phyloP scores from a whole-genome alignment of 2,888 invertebrate species.

The Diachrysia chrysitis region DNA sequence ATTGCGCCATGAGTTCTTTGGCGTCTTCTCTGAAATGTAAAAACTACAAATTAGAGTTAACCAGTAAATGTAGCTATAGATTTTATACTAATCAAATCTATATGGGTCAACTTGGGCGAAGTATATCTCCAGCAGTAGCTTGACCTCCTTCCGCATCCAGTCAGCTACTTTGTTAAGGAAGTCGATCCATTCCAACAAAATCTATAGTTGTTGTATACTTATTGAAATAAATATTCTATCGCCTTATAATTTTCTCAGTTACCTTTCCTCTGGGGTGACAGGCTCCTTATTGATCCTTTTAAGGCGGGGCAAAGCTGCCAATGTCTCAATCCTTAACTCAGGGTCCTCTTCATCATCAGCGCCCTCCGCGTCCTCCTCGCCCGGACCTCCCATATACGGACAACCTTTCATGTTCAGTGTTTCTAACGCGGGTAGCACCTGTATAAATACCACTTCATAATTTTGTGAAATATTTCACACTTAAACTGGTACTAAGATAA shows the following conservation, averaged over 20 bases:
- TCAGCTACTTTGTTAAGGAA: too few species aligned
- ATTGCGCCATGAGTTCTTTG: slow-evolving; percentile 75
- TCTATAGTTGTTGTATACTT: too few species aligned
- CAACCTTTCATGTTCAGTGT: slow-evolving; percentile 88
- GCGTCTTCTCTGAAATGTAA: slow-evolving; percentile 73
- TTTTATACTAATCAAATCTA: too few species aligned
- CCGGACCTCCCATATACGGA: slow-evolving; percentile 87
- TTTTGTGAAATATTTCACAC: too few species aligned
- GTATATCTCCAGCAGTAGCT: too few species aligned
- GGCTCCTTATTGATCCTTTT: slow-evolving; percentile 88
- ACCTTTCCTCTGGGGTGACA: slow-evolving; percentile 86
- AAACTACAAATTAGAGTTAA: slow-evolving; percentile 11
- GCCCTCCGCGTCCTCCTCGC: slow-evolving; percentile 72
- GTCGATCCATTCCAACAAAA: too few species aligned
- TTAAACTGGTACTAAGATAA: not conserved
- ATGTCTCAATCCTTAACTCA: slow-evolving; percentile 80
- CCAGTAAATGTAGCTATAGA: not conserved
- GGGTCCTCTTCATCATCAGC: slow-evolving; percentile 76
- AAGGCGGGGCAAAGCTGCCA: slow-evolving; percentile 87
- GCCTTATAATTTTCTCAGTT: too few species aligned
- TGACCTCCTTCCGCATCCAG: too few species aligned
- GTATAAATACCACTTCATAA: slow-evolving; percentile 11
- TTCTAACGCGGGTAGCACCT: slow-evolving; percentile 84
- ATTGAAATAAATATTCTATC: too few species aligned
- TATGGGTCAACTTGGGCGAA: too few species aligned